Evolutionary conservation across 2,113 vertebrate species (phyloP), one percentile per base, ranked within the genome.

Genomic region (Zootoca vivipara): DNA sequence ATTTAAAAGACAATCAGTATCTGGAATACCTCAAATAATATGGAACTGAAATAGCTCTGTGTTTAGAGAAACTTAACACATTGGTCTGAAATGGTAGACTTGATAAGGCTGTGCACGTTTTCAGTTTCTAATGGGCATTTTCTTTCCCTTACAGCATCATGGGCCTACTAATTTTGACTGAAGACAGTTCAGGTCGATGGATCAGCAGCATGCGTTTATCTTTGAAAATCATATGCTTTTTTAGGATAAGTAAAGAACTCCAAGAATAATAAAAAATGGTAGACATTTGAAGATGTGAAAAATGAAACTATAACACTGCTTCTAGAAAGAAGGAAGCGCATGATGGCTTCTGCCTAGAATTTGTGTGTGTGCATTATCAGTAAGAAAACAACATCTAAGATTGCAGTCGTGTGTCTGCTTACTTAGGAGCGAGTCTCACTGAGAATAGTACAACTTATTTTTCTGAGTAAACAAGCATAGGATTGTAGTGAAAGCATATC

Each of bases 91-190:
- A 81, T 62, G 58, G 12, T 40, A 35, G 62, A n/a, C 56, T 87
- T 79, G 89, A 74, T 10, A 91, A 6, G 77, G 24, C 33, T 35
- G n/a, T 1, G 26, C 0, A 82, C 38, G 38, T 91, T 52, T 6
- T 90, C 0, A 40, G 58, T 91, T 91, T 88, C 90, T 95, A 73
- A 95, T 81, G 2, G 72, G 16, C 83, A 20, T 95, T 93, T 90
- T 93, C 87, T 94, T 42, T 80, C 46, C 91, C 79, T 96, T 97
- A 86, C 95, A 97, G 97, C 96, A 89, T 96, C 97, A 82, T 97
- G 97, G 97, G 96, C 94, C 93, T 96, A 96, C 65, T 97, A 95
- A 94, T 81, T 86, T 46, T 85, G 86, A 79, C 69, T 79, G 69
- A 92, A 92, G 3, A 0, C 64, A 89, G 72, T 89, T 42, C 83